phyloP scores from a whole-genome alignment of 2,888 invertebrate genomes.

The Rhyacophila evoluta region DNA sequence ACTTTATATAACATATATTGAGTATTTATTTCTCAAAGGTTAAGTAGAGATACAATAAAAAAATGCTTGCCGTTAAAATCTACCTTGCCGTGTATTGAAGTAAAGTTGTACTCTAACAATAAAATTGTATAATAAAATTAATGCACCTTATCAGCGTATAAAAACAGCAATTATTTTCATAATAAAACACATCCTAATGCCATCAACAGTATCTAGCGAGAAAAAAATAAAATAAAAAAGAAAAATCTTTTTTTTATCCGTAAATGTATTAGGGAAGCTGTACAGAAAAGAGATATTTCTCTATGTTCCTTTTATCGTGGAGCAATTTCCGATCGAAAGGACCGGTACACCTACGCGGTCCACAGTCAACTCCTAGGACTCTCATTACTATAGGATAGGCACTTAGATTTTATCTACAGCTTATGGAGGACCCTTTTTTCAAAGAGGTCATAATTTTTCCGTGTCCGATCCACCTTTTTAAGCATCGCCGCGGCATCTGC shows the following conservation, averaged over 20 bases:
- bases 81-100: too few relatives aligned
- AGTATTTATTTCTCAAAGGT: too few relatives aligned
- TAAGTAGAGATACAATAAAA: too few relatives aligned
- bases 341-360: slow-evolving; percentile 31
- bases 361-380: slow-evolving; percentile 56
- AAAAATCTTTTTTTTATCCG: neutral
- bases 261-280: neutral
- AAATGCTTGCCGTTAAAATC: too few relatives aligned
- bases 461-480: slow-evolving; percentile 53
- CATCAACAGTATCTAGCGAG: neutral
- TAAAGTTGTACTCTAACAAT: too few relatives aligned
- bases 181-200: neutral
- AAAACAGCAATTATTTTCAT: neutral
- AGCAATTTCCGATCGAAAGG: slow-evolving; percentile 53
- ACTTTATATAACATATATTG: too few relatives aligned
- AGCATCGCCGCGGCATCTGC: slow-evolving; percentile 46
- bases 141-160: too few relatives aligned
- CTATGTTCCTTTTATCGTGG: slow-evolving; percentile 50
- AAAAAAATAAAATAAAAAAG: neutral
- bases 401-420: slow-evolving; percentile 59
- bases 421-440: slow-evolving; percentile 53
- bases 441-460: slow-evolving; percentile 55
- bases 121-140: too few relatives aligned
- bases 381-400: slow-evolving; percentile 66
- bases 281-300: neutral